Percentiles rank a stretch among this genome's conserved stretches.
These are phyloP conservation scores for Trichonephila inaurata DNA, from an alignment of 1,140 invertebrate genomes.

Conservation along the genomic window DNA sequence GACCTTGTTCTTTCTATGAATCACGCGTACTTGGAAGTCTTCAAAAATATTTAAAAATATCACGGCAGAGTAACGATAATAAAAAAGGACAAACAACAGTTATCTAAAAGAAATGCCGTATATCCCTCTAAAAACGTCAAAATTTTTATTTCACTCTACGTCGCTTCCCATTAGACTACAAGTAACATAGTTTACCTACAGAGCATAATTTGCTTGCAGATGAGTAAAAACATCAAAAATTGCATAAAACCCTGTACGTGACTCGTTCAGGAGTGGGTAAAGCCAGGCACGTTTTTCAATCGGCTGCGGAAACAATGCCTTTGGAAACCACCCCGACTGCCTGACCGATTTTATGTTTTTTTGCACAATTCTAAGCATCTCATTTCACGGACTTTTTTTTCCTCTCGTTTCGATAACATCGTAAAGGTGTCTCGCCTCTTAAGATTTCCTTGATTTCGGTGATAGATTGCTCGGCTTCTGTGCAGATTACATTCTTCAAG, in stretches of 20 bases:
- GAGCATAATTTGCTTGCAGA: background rate
- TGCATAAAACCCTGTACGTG: background rate
- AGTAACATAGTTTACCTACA: background rate
- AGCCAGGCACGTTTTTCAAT: slow-evolving; percentile 23
- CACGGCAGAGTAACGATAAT: background rate
- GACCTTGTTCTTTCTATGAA: background rate
- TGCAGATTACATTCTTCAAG: background rate
- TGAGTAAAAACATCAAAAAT: background rate
- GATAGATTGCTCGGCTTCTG: background rate
- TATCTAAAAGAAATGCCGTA: background rate
- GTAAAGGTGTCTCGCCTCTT: background rate
- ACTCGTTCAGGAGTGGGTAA: background rate
- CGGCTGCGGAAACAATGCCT: background rate
- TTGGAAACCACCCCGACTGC: background rate
- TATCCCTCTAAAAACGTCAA: background rate
- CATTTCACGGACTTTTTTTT: background rate
- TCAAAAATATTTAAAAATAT: background rate
- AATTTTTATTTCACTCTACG: background rate
- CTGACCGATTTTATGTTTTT: slow-evolving; percentile 9
- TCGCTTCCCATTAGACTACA: background rate
- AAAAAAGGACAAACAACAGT: background rate
- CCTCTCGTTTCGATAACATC: slow-evolving; percentile 2
- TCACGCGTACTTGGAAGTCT: background rate
- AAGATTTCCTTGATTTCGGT: background rate
- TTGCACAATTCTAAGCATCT: background rate